phyloP scores from a whole-genome alignment of 2,888 invertebrate species.

The Tuta absoluta region DNA sequence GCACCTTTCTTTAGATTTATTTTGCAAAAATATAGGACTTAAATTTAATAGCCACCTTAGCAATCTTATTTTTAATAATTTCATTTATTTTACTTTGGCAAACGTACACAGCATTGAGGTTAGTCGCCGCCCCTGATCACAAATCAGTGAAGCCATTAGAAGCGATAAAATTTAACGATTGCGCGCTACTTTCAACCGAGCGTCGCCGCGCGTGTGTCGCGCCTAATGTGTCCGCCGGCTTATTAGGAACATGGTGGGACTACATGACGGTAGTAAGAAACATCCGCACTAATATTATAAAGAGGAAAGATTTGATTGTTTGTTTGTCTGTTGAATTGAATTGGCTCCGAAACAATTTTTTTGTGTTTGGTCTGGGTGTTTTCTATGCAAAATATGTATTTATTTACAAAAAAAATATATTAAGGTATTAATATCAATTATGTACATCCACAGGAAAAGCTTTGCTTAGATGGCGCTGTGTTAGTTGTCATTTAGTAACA shows the following conservation, averaged over 20 bases:
- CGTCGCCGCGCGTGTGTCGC: conserved; percentile 47
- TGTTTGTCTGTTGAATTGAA: no score
- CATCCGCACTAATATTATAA: not conserved
- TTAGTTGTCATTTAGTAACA: no score
- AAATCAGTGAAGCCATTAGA: conserved; percentile 71
- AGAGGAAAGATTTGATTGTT: no score
- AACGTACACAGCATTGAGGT: conserved; percentile 2
- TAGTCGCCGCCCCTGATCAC: conserved; percentile 39
- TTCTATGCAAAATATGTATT: no score
- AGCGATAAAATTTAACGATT: conserved; percentile 74
- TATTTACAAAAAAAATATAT: no score
- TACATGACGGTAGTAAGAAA: not conserved
- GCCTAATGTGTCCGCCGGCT: conserved; percentile 41
- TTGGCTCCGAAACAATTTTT: no score
- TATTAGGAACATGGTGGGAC: conserved; percentile 27
- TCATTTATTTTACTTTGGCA: not conserved
- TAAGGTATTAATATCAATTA: no score
- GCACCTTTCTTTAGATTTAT: no score
- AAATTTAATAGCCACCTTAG: not conserved
- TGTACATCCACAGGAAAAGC: no score
- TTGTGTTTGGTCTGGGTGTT: no score
- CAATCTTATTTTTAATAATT: not conserved
- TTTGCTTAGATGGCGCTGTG: no score
- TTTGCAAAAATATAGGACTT: no score
- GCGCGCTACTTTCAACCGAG: conserved; percentile 56